Conservation (phyloP, 2,797 vertebrate genomes). For the Anolis apletophallus region DNA sequence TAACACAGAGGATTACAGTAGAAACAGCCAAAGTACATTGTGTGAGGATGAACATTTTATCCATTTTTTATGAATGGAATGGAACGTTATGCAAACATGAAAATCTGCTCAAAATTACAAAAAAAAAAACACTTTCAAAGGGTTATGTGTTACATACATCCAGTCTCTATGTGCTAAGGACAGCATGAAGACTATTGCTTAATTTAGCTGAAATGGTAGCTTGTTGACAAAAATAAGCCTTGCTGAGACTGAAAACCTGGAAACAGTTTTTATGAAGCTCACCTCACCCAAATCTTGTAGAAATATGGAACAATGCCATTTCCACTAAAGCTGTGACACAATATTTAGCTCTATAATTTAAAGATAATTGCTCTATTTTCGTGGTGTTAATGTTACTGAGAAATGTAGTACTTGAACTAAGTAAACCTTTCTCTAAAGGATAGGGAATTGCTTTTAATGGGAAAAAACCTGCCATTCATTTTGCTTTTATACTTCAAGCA, state of each 20-base stretch:
- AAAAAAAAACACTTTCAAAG: neutral
- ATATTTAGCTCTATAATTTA: constrained; percentile 78
- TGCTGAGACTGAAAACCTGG: constrained; percentile 64
- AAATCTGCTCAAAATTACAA: constrained; percentile 33
- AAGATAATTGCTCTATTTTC: constrained; percentile 77
- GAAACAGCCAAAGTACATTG: too few species aligned
- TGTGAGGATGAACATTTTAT: too few species aligned
- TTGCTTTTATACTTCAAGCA: constrained; percentile 32
- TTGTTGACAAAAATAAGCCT: constrained; percentile 73
- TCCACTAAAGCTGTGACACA: constrained; percentile 74
- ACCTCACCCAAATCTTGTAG: constrained; percentile 55
- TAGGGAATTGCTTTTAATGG: constrained; percentile 39
- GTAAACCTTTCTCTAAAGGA: constrained; percentile 51
- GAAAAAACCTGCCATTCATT: constrained; percentile 45
- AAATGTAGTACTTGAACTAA: constrained; percentile 67
- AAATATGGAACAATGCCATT: constrained; percentile 70
- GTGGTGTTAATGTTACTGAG: constrained; percentile 69
- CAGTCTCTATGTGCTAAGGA: constrained; percentile 53
- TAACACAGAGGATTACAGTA: too few species aligned
- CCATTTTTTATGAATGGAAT: constrained; percentile 27
- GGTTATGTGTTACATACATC: constrained; percentile 15
- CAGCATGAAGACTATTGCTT: constrained; percentile 59
- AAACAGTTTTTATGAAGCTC: constrained; percentile 70
- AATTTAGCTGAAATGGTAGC: constrained; percentile 74
- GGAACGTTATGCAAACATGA: constrained; percentile 50